These are phyloP conservation scores for Aphelenchoides fujianensis DNA, from an alignment of 1,140 invertebrate species.

Conservation along the genomic window DNA sequence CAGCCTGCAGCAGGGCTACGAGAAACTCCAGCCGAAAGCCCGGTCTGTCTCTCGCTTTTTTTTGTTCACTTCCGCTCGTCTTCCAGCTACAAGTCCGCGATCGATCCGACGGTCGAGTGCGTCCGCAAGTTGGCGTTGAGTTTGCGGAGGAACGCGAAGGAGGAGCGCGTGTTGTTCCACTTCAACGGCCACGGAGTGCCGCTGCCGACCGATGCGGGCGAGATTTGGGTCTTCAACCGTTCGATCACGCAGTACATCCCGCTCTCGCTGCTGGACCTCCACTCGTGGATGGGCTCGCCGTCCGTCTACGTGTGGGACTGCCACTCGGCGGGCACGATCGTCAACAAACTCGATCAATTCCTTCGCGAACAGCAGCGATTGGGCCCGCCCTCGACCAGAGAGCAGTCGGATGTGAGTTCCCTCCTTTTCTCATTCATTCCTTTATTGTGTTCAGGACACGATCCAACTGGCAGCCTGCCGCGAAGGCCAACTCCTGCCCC, in stretches of 20 bases:
- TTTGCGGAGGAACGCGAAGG: conserved; percentile 92
- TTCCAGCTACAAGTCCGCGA: conserved; percentile 81
- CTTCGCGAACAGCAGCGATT: conserved; percentile 44
- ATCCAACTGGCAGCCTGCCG: conserved; percentile 93
- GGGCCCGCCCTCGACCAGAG: neutral
- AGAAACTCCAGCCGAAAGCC: conserved; percentile 90
- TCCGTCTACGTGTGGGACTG: conserved; percentile 99
- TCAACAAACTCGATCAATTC: conserved; percentile 56
- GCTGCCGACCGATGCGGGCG: conserved; percentile 89
- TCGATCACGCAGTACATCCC: conserved; percentile 86
- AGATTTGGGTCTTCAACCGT: conserved; percentile 99
- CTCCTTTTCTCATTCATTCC: neutral
- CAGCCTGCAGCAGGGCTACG: conserved; percentile 88
- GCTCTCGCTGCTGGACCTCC: conserved; percentile 92
- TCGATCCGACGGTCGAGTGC: conserved; percentile 95
- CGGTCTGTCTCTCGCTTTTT: conserved; percentile 58
- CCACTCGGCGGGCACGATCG: conserved; percentile 87
- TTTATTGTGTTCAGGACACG: conserved; percentile 74
- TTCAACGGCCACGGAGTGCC: conserved; percentile 99
- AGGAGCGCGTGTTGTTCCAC: conserved; percentile 96
- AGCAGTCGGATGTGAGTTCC: too few relatives aligned
- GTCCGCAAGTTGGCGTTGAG: conserved; percentile 94
- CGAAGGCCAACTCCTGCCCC: conserved; percentile 84
- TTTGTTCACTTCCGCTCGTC: conserved; percentile 7
- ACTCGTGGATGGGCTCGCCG: conserved; percentile 97